phyloP scores from a whole-genome alignment of 1,140 invertebrate species.

The Araneus ventricosus region DNA sequence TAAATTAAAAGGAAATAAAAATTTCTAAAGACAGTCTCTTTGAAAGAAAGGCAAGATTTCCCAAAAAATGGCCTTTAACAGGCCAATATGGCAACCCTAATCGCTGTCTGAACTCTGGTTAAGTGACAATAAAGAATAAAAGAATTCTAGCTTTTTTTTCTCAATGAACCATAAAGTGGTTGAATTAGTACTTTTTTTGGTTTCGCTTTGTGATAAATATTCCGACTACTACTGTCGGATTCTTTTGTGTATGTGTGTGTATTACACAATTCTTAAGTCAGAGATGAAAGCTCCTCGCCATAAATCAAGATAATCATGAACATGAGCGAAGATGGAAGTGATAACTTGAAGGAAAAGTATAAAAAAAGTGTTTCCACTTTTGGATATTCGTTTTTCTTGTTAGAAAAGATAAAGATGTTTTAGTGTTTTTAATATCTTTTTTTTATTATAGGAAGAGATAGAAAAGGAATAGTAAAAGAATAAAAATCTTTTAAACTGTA shows the following conservation, averaged over 20 bases:
- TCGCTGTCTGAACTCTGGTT: neutral
- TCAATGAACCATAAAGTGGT: neutral
- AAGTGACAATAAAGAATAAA: neutral
- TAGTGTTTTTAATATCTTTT: no score
- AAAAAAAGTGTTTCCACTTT: neutral
- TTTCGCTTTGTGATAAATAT: neutral
- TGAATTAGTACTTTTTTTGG: neutral
- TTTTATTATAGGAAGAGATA: no score
- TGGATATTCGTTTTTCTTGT: neutral
- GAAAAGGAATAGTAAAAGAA: no score
- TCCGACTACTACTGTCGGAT: neutral
- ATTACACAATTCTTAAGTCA: neutral
- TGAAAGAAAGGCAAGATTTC: no score
- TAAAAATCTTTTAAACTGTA: no score
- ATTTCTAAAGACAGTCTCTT: no score
- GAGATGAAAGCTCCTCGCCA: neutral
- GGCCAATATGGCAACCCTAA: no score
- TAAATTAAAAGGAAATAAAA: no score
- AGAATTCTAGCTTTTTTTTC: neutral
- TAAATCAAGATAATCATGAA: neutral
- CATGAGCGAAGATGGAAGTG: neutral
- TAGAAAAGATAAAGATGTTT: no score
- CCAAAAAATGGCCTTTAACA: no score
- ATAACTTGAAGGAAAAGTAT: neutral
- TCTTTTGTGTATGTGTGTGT: neutral